Percentiles rank a stretch among this genome's conserved stretches.
Evolutionary conservation across 1,140 invertebrate species (phyloP).

Genomic region (Akabosia matsudoensis): DNA sequence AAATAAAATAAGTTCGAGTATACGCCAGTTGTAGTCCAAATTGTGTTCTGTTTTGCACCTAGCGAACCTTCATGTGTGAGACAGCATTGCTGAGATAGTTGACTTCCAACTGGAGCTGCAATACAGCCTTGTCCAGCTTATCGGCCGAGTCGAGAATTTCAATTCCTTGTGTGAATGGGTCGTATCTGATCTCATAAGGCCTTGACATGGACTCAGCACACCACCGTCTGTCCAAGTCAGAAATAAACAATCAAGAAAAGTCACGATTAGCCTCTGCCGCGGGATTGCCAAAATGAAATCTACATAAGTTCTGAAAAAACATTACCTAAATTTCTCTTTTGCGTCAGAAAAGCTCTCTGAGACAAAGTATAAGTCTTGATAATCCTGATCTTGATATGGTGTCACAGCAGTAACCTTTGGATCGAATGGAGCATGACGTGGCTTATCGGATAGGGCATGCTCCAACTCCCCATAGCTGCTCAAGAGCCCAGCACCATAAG

Average conservation of each 20-base stretch:
- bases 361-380: slow-evolving; percentile 90
- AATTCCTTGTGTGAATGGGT: slow-evolving; percentile 91
- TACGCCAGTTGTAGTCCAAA: too few species aligned
- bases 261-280: neutral
- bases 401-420: slow-evolving; percentile 81
- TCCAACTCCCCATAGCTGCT: slow-evolving; percentile 96
- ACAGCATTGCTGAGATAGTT: slow-evolving; percentile 78
- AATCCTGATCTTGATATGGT: slow-evolving; percentile 70
- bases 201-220: slow-evolving; percentile 73
- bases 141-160: slow-evolving; percentile 87
- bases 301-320: too few species aligned
- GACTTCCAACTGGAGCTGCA: slow-evolving; percentile 77
- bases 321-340: slow-evolving; percentile 86
- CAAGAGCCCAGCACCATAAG: slow-evolving; percentile 92
- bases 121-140: slow-evolving; percentile 72
- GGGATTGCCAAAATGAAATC: too few species aligned
- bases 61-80: slow-evolving; percentile 39
- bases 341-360: slow-evolving; percentile 96
- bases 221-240: slow-evolving; percentile 67
- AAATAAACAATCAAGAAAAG: neutral
- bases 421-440: slow-evolving; percentile 82
- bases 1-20: too few species aligned
- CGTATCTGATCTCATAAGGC: slow-evolving; percentile 93
- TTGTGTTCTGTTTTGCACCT: too few species aligned
- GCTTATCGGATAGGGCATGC: slow-evolving; percentile 89